phyloP scores from a whole-genome alignment of 1,140 invertebrate species.

The Brachionus sp. region DNA sequence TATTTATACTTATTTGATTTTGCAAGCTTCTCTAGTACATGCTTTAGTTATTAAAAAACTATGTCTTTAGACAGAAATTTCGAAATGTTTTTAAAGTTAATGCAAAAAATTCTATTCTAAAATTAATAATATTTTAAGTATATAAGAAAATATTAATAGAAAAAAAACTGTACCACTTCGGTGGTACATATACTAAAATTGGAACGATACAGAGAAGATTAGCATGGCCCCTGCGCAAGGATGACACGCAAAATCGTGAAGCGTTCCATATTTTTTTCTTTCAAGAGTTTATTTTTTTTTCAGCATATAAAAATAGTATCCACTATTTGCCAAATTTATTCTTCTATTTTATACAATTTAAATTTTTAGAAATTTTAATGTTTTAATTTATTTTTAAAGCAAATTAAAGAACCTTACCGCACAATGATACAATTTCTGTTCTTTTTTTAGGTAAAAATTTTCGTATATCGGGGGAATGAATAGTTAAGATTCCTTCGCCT shows the following conservation, averaged over 20 bases:
- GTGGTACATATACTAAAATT: conserved; percentile 64
- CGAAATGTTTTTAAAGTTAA: not conserved
- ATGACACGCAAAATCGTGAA: conserved; percentile 85
- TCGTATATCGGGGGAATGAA: too few species aligned
- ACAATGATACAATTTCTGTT: too few species aligned
- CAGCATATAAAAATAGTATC: too few species aligned
- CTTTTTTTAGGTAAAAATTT: too few species aligned
- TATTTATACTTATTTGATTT: not conserved
- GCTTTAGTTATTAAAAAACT: not conserved
- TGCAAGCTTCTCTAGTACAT: not conserved
- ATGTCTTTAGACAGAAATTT: not conserved
- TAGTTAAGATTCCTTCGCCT: too few species aligned
- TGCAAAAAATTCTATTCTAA: not conserved
- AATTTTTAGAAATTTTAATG: too few species aligned
- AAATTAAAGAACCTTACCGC: too few species aligned
- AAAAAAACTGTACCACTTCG: conserved; percentile 47
- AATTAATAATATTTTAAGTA: not conserved
- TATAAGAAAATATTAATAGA: not conserved
- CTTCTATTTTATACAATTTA: too few species aligned
- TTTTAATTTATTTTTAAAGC: too few species aligned
- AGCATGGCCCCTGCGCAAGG: conserved; percentile 86
- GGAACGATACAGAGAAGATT: conserved; percentile 89
- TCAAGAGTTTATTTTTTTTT: not conserved
- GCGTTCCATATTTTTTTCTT: conserved; percentile 65
- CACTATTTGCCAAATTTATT: too few species aligned